Evolutionary conservation across 2,888 invertebrate genomes (phyloP).

Genomic region (Sturmia bella): DNA sequence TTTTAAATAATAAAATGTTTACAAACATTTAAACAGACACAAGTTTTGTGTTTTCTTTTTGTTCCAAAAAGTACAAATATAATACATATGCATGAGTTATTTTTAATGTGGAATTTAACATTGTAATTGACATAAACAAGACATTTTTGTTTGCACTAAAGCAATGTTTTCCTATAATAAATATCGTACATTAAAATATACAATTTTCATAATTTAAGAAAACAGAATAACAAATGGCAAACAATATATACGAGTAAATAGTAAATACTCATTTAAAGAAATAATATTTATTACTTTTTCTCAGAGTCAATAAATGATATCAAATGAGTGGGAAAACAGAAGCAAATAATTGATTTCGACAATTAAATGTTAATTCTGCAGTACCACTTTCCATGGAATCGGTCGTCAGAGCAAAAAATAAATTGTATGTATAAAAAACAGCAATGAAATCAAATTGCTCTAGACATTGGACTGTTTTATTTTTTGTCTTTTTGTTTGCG

Average conservation of each 20-base stretch:
- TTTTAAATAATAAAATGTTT: not conserved
- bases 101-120: conserved; percentile 14
- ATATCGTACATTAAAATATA: conserved; percentile 1
- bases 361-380: not conserved
- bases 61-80: conserved; percentile 1
- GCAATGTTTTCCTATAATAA: conserved; percentile 29
- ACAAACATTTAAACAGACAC: too few relatives aligned
- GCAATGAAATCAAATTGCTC: conserved; percentile 5
- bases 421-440: not conserved
- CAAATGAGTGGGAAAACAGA: not conserved
- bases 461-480: conserved; percentile 3
- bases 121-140: conserved; percentile 21
- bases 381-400: conserved; percentile 3
- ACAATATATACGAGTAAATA: too few relatives aligned
- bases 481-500: conserved; percentile 5
- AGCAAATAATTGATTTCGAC: conserved; percentile 3
- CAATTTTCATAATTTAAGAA: not conserved
- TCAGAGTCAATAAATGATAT: not conserved
- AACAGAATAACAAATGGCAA: conserved; percentile 15
- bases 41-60: not conserved
- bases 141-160: conserved; percentile 1
- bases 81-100: too few relatives aligned
- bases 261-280: conserved; percentile 17
- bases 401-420: not conserved
- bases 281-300: conserved; percentile 17